phyloP scores from a whole-genome alignment of 1,140 invertebrate species.

The Branchinecta lindahli region DNA sequence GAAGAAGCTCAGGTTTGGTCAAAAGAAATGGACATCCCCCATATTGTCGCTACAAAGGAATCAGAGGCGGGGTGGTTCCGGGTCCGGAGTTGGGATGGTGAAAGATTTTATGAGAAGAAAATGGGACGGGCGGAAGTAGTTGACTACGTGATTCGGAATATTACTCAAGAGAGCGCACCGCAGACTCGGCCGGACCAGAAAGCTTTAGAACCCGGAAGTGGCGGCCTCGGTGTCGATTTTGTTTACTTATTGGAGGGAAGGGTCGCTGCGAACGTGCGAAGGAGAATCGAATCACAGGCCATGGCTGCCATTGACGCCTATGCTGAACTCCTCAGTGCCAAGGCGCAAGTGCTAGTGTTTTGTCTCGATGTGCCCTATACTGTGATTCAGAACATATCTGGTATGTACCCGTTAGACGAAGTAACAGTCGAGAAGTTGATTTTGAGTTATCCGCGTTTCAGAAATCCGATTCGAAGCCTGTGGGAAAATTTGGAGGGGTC shows the following conservation, averaged over 20 bases:
- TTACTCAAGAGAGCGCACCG: background rate
- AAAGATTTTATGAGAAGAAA: constrained; percentile 45
- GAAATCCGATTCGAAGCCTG: background rate
- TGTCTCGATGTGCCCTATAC: constrained; percentile 2
- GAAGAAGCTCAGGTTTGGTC: constrained; percentile 53
- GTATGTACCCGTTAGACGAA: background rate
- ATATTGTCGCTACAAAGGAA: constrained; percentile 50
- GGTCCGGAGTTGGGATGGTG: constrained; percentile 42
- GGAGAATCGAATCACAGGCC: background rate
- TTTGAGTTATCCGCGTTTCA: background rate
- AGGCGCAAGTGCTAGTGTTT: background rate
- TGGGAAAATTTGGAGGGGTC: background rate
- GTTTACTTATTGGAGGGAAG: background rate
- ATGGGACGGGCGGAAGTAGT: constrained; percentile 38
- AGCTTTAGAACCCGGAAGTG: background rate
- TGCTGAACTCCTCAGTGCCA: background rate
- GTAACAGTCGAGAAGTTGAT: background rate
- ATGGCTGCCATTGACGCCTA: background rate
- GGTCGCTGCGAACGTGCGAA: background rate
- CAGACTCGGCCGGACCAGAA: background rate
- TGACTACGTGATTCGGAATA: constrained; percentile 27
- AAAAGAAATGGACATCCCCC: constrained; percentile 41
- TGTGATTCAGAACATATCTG: background rate
- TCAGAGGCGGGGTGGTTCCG: constrained; percentile 42
- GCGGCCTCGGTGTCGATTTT: background rate